Evolutionary conservation across 2,113 vertebrate species (phyloP).

Genomic region (Lipophrys pholis): DNA sequence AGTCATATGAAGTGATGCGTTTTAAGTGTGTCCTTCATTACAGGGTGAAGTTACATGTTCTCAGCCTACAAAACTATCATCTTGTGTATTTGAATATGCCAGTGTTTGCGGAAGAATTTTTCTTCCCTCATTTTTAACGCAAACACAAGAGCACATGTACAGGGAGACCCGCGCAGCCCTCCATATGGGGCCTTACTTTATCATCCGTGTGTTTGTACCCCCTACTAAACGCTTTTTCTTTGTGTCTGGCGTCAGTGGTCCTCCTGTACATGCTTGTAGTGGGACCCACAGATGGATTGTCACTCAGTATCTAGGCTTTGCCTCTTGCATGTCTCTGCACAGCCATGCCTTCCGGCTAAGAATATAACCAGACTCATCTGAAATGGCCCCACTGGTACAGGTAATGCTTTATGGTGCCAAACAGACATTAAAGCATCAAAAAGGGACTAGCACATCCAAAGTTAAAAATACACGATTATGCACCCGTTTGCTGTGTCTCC

Average conservation of each 20-base stretch:
- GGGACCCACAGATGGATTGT: conserved; percentile 77
- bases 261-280: conserved; percentile 63
- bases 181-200: conserved; percentile 56
- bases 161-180: conserved; percentile 9
- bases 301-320: conserved; percentile 69
- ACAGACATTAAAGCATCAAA: conserved; percentile 37
- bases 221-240: conserved; percentile 31
- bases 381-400: conserved; percentile 36
- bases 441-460: conserved; percentile 18
- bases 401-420: conserved; percentile 38
- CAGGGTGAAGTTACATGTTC: conserved; percentile 60
- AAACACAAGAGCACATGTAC: conserved; percentile 31
- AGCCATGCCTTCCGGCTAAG: conserved; percentile 40
- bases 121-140: conserved; percentile 11
- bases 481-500: not conserved
- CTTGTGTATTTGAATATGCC: conserved; percentile 55
- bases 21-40: conserved; percentile 74
- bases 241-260: conserved; percentile 54
- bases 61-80: conserved; percentile 42
- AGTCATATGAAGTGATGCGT: conserved; percentile 47
- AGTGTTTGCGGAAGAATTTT: conserved; percentile 44
- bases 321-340: conserved; percentile 34
- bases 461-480: conserved; percentile 21
- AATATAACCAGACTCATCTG: conserved; percentile 67
- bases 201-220: conserved; percentile 43